Conservation (phyloP, 2,888 invertebrate species). For the Rapana venosa region DNA sequence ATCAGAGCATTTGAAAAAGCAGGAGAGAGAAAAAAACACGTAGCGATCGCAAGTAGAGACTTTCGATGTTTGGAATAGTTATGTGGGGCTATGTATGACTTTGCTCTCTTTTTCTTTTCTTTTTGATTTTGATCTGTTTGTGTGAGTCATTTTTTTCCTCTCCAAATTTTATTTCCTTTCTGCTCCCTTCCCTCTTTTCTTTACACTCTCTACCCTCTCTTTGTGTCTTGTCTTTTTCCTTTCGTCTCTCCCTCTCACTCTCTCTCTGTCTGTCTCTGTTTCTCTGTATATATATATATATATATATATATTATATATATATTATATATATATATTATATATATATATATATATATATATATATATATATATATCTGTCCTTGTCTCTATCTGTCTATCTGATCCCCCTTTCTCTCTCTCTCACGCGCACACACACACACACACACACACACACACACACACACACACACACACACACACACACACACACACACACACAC, state of each 20-base stretch:
- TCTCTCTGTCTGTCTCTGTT: no score
- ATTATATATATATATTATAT: neutral
- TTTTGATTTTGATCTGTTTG: neutral
- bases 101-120: neutral
- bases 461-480: constrained; percentile 36
- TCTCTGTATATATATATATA: neutral
- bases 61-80: no score
- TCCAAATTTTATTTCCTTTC: neutral
- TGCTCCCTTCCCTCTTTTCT: no score
- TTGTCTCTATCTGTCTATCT: neutral
- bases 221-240: neutral
- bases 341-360: neutral
- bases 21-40: no score
- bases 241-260: no score
- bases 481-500: constrained; percentile 28
- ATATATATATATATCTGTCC: neutral
- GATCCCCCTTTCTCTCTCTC: neutral
- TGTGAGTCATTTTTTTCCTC: neutral
- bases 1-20: no score
- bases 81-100: neutral
- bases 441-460: constrained; percentile 24
- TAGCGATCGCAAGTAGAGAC: no score
- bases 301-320: neutral
- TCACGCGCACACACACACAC: neutral
- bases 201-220: neutral